Conservation (phyloP, 2,888 invertebrate genomes). For the Melanargia galathea region DNA sequence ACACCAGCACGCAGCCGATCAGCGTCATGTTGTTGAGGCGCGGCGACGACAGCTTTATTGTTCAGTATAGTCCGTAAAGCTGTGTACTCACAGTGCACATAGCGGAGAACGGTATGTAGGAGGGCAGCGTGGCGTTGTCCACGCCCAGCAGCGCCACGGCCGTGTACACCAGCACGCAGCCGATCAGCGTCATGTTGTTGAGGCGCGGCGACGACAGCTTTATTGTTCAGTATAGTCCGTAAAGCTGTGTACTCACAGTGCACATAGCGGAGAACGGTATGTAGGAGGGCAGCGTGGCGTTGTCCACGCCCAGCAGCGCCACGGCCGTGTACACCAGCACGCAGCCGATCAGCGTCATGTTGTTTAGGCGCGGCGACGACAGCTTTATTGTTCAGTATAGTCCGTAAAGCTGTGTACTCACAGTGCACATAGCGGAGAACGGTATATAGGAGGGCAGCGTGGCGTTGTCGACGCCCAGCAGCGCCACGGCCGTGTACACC, state of each 20-base stretch:
- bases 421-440: conserved; percentile 92
- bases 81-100: conserved; percentile 90
- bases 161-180: conserved; percentile 94
- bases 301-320: conserved; percentile 92
- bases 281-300: conserved; percentile 86
- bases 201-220: conserved; percentile 95
- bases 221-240: too few species aligned
- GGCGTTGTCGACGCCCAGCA: conserved; percentile 93
- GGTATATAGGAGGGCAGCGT: conserved; percentile 86
- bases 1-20: conserved; percentile 93
- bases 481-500: conserved; percentile 94
- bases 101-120: conserved; percentile 87
- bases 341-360: conserved; percentile 95
- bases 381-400: conserved; percentile 85
- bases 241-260: conserved; percentile 90
- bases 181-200: conserved; percentile 95
- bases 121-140: conserved; percentile 89
- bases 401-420: conserved; percentile 73
- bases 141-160: conserved; percentile 93
- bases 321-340: conserved; percentile 94
- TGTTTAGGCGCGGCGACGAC: conserved; percentile 95
- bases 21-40: conserved; percentile 95
- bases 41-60: conserved; percentile 94
- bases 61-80: background rate
- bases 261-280: conserved; percentile 66